A percentile compares a stretch with the other conserved stretches of the same genome.
These are phyloP conservation scores for Phaethon lepturus DNA, from an alignment of 2,113 vertebrate species.

Conservation along the genomic window DNA sequence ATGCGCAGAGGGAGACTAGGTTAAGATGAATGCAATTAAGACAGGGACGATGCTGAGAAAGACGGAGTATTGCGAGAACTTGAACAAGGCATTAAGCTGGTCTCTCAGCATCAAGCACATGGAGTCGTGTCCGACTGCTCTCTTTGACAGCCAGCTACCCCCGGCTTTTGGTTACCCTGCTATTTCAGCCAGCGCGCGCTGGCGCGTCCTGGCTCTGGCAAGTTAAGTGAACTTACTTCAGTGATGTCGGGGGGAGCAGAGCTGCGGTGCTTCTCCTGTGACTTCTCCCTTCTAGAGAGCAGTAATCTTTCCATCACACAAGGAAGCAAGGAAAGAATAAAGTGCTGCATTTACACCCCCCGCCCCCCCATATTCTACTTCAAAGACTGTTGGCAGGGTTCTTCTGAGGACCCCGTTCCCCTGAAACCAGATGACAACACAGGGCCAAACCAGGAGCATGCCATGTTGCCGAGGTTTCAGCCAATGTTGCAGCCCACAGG, in stretches of 20 bases:
- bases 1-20: not conserved
- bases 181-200: not conserved
- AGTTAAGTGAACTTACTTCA: not conserved
- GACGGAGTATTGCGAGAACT: not conserved
- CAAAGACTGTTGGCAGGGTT: not conserved
- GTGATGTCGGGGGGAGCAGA: not conserved
- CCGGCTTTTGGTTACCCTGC: not conserved
- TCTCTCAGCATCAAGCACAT: not conserved
- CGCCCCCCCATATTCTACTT: not conserved
- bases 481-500: not conserved
- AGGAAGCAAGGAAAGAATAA: not conserved
- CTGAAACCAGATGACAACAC: not conserved
- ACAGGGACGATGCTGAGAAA: not conserved
- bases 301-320: not conserved
- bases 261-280: not conserved
- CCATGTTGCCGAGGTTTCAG: not conserved
- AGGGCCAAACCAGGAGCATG: not conserved
- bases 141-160: not conserved
- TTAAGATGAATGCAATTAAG: not conserved
- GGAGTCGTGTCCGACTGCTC: not conserved
- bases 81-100: not conserved
- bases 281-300: not conserved
- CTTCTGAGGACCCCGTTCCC: not conserved
- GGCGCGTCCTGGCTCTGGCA: not conserved
- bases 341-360: not conserved